Evolutionary conservation across 2,888 invertebrate genomes (phyloP).

Genomic region (Podabrus alpinus): DNA sequence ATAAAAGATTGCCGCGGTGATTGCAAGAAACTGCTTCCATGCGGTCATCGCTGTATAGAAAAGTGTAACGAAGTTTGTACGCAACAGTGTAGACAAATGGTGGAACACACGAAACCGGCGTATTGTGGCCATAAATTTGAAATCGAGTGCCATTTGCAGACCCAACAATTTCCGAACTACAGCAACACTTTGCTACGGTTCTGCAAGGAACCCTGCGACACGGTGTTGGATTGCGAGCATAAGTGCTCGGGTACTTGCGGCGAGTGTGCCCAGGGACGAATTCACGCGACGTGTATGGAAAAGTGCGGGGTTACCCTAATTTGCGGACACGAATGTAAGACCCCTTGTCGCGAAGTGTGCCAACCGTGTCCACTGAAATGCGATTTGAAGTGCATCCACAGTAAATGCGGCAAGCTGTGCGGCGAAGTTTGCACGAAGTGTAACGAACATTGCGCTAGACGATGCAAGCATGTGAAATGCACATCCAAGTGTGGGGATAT

Average conservation of each 20-base stretch:
- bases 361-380: constrained; percentile 61
- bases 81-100: no score
- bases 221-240: constrained; percentile 58
- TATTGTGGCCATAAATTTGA: constrained; percentile 60
- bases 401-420: constrained; percentile 56
- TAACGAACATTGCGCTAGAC: constrained; percentile 42
- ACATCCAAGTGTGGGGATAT: constrained; percentile 55
- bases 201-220: constrained; percentile 57
- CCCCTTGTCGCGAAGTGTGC: constrained; percentile 62
- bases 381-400: constrained; percentile 59
- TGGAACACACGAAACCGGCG: constrained; percentile 38
- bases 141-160: constrained; percentile 53
- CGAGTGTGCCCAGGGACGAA: constrained; percentile 61
- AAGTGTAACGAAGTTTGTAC: no score
- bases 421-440: constrained; percentile 54
- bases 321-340: constrained; percentile 66
- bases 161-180: constrained; percentile 5
- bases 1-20: no score
- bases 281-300: constrained; percentile 63
- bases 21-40: no score
- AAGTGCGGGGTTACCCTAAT: constrained; percentile 62
- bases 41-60: no score
- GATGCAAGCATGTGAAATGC: constrained; percentile 60
- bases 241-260: constrained; percentile 61
- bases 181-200: constrained; percentile 44